A percentile compares a stretch with the other conserved stretches of the same genome.
These are phyloP conservation scores for Cyanoderma ruficeps DNA, from an alignment of 2,113 vertebrate genomes.

Conservation along the genomic window DNA sequence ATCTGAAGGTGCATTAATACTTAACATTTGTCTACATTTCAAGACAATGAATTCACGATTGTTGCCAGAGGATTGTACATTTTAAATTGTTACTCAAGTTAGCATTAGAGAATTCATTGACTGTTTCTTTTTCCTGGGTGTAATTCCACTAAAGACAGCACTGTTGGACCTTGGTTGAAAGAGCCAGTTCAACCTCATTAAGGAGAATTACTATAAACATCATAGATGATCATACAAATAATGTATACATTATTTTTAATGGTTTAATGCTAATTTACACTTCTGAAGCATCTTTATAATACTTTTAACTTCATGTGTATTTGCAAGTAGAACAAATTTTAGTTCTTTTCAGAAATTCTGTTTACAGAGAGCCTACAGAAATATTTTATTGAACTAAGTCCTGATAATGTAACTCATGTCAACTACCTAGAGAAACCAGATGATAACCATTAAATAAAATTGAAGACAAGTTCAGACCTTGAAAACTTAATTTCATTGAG, in stretches of 20 bases:
- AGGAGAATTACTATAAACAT: not conserved
- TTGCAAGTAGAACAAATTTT: not conserved
- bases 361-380: not conserved
- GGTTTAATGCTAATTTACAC: not conserved
- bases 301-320: not conserved
- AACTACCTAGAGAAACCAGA: conserved; percentile 23
- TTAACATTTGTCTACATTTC: conserved; percentile 57
- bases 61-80: not conserved
- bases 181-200: not conserved
- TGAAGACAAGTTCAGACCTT: conserved; percentile 33
- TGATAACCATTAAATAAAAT: conserved; percentile 59
- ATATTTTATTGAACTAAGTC: not conserved
- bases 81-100: not conserved
- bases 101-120: not conserved
- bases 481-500: conserved; percentile 54
- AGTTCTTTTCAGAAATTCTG: not conserved
- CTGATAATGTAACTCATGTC: conserved; percentile 39
- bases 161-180: not conserved
- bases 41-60: not conserved
- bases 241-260: not conserved
- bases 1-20: conserved; percentile 29
- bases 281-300: not conserved
- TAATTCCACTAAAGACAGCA: not conserved
- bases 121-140: not conserved
- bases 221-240: not conserved